Base-by-base conservation (phyloP, 2,888 invertebrate genomes). In the Ormyrus thymus region DNA sequence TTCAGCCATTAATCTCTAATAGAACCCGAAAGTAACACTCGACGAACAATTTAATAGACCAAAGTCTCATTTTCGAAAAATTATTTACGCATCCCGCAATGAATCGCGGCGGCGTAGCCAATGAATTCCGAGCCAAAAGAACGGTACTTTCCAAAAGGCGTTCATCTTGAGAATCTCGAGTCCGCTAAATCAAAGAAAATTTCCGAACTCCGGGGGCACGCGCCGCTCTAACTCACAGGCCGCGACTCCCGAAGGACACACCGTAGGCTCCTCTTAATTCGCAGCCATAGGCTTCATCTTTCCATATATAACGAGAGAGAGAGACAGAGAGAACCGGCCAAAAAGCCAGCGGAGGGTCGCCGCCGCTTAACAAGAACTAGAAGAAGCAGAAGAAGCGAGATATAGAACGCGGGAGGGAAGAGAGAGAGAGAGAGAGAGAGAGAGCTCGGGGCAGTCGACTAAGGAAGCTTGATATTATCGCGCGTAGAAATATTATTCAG, bases 401-500 rank as follows among this genome's bases (percentile, higher is more conserved):
- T 9, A 65, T 9, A 65, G 61, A 73, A 13, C 45, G 15, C 46
- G 53, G 55, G 45, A 48, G 62, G 7, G 8, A 13, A 50, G 9
- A 70, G 62, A 62, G 51, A 58, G 15, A 55, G 48, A 66, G 72
- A 48, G 66, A 75, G 64, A 61, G 73, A 66, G 72, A 50, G 71
- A 65, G 65, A 71, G 62, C 53, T 11, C 46, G 48, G 79, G 50
- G 53, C 43, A 77, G 29, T 51, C 64, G 51, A 76, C 77, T 70
- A 75, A 73, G 86, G 85, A 86, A 85, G 84, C 84, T 85, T 83
- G 89, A 90, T 89, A 88, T 89, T 90, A 89, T 89, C 89, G 84
- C 72, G 61, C 45, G 72, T 15, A 88, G 86, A 89, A 89, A 89
- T 89, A 89, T 89, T 87, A 89, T 87, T 88, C 86, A 89, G 89